These are phyloP conservation scores for Oryzias woworae DNA, from an alignment of 2,113 vertebrate species.

Conservation along the genomic window DNA sequence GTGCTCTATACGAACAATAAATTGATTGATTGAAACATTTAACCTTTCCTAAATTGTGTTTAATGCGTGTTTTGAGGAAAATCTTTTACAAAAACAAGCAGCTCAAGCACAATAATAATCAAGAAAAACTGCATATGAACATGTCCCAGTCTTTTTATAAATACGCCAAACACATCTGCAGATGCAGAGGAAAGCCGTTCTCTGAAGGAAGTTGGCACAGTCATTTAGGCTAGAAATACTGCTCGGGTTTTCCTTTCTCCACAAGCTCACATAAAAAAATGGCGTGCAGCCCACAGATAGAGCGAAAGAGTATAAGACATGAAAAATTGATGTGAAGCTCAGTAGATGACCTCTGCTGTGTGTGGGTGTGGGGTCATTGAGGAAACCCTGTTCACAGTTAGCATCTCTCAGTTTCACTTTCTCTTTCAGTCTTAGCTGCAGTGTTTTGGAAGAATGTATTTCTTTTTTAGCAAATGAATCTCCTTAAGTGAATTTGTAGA, in stretches of 20 bases:
- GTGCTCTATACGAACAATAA: too few species aligned
- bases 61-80: too few species aligned
- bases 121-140: conserved; percentile 5
- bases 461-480: too few species aligned
- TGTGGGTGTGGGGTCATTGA: conserved; percentile 18
- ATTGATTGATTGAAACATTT: too few species aligned
- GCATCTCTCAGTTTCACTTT: conserved; percentile 19
- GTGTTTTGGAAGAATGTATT: too few species aligned
- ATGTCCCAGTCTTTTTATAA: conserved; percentile 13
- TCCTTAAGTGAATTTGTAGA: too few species aligned
- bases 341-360: conserved; percentile 29
- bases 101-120: conserved; percentile 23
- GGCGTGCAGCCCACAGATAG: conserved; percentile 43
- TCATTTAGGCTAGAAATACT: conserved; percentile 19
- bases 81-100: conserved; percentile 6
- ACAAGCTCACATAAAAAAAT: conserved; percentile 25
- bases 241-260: conserved; percentile 31
- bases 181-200: conserved; percentile 29
- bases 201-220: conserved; percentile 21
- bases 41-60: too few species aligned
- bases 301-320: conserved; percentile 7
- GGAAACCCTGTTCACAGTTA: background rate
- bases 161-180: conserved; percentile 32
- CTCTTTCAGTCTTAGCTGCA: background rate
- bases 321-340: conserved; percentile 1